Evolutionary conservation across 2,113 vertebrate species (phyloP), one percentile per base, ranked within the genome.

Genomic region (Puntigrus tetrazona): DNA sequence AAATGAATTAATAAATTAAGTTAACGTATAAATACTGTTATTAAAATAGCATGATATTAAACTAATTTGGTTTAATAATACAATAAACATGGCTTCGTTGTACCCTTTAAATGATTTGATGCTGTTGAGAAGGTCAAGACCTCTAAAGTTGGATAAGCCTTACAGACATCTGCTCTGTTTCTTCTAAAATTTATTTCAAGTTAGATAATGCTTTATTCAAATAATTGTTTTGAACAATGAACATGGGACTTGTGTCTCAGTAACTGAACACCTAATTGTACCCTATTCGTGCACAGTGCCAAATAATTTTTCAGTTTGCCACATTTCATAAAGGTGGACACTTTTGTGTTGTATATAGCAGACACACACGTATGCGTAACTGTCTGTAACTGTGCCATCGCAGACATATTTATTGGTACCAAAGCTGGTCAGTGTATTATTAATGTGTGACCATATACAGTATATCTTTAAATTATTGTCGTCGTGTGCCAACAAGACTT

Each of bases 391-490:
- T 61, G 34, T 75, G 72, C 72, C 25, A 3, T 50, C 14, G 25
- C 3, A 50, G 11, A 45, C 25, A 1, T 67, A 61, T 80, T 80
- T 47, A 80, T 61, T 79, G 55, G 77, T 61, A 79, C 77, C 52
- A 45, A 31, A 45, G 50, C 13, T 29, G 25, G 27, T 75, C 73
- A 50, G 36, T 43, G 22, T 63, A 29, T 29, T 61, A 43, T 27
- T 41, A 79, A 47, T n/a, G 13, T 78, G 77, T 43, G 3, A 29
- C 25, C 59, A 80, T 29, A 47, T 47, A 47, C 45, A 47, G 13
- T 57, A 57, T 80, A 47, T 50, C 43, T 67, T 80, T 80, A 65
- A 67, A 80, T 80, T 65, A 80, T 47, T 67, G 41, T 5, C 22
- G 9, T 65, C 5, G 3, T 79, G 76, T 43, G 43, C 34, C 55